Evolutionary conservation across 1,140 invertebrate species (phyloP).

Genomic region (Trachymyrmex cornetzi): DNA sequence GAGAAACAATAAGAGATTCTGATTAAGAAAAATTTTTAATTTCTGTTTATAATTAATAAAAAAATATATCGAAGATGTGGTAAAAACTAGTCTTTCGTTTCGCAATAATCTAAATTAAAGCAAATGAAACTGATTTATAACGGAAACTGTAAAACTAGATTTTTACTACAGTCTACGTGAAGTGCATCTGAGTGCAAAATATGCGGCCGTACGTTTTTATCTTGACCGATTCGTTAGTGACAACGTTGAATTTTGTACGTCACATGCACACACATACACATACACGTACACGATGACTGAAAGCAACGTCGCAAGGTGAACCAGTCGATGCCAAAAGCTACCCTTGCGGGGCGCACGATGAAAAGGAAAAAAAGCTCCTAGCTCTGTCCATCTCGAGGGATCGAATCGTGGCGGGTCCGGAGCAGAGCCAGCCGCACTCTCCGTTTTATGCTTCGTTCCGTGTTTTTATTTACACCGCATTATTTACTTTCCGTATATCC

Average conservation of each 20-base stretch:
- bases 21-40: neutral
- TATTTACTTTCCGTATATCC: slow-evolving; percentile 81
- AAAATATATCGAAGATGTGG: neutral
- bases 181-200: neutral
- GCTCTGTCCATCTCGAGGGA: slow-evolving; percentile 51
- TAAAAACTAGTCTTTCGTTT: neutral
- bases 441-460: slow-evolving; percentile 64
- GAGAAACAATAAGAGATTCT: neutral
- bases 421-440: slow-evolving; percentile 41
- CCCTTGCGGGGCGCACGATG: slow-evolving; percentile 14
- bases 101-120: neutral
- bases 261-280: no score
- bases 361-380: slow-evolving; percentile 43
- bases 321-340: slow-evolving; percentile 50
- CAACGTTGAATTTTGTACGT: slow-evolving; percentile 37
- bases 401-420: slow-evolving; percentile 43
- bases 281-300: neutral
- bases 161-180: neutral
- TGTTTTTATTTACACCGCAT: slow-evolving; percentile 82
- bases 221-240: slow-evolving; percentile 37
- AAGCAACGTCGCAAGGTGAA: slow-evolving; percentile 50
- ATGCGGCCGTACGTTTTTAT: slow-evolving; percentile 22
- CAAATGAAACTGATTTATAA: slow-evolving; percentile 14
- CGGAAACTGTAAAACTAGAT: slow-evolving; percentile 16
- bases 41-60: neutral